Percentiles rank a stretch among this genome's conserved stretches.
Conservation (phyloP, 2,113 vertebrate genomes). For the Sander vitreus region DNA sequence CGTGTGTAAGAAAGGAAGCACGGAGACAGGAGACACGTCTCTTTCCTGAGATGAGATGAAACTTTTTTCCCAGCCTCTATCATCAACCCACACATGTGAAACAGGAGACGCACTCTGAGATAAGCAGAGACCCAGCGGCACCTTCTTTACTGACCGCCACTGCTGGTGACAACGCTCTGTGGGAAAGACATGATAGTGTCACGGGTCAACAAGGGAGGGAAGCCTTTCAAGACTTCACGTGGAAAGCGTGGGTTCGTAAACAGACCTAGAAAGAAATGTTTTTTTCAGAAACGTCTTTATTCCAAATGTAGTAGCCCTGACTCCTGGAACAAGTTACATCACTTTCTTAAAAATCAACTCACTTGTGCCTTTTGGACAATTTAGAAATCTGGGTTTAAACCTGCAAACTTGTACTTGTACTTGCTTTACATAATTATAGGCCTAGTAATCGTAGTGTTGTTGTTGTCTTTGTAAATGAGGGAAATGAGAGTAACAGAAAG, state of each 20-base stretch:
- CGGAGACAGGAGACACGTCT: background rate
- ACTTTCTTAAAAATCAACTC: too few relatives aligned
- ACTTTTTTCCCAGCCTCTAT: slow-evolving; percentile 37
- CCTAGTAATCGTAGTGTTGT: too few relatives aligned
- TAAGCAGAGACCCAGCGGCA: slow-evolving; percentile 57
- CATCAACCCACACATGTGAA: slow-evolving; percentile 57
- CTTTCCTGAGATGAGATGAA: too few relatives aligned
- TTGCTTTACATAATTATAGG: too few relatives aligned
- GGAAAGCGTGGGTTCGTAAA: background rate
- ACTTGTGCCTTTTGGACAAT: too few relatives aligned
- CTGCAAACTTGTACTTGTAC: too few relatives aligned
- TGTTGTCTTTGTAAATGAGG: too few relatives aligned
- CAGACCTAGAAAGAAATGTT: background rate
- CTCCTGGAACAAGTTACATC: too few relatives aligned
- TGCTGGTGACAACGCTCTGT: slow-evolving; percentile 27
- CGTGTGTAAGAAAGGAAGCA: background rate
- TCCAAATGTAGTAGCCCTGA: too few relatives aligned
- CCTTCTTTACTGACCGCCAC: slow-evolving; percentile 6
- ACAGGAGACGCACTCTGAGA: slow-evolving; percentile 48
- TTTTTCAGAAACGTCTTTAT: background rate
- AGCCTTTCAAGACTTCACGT: background rate
- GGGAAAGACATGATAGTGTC: slow-evolving; percentile 48
- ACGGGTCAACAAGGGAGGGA: slow-evolving; percentile 3
- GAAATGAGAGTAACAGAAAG: too few relatives aligned
- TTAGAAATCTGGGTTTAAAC: too few relatives aligned